Evolutionary conservation across 2,113 vertebrate genomes (phyloP), one percentile per base, ranked within the genome.

Genomic region (Argyrosomus japonicus): DNA sequence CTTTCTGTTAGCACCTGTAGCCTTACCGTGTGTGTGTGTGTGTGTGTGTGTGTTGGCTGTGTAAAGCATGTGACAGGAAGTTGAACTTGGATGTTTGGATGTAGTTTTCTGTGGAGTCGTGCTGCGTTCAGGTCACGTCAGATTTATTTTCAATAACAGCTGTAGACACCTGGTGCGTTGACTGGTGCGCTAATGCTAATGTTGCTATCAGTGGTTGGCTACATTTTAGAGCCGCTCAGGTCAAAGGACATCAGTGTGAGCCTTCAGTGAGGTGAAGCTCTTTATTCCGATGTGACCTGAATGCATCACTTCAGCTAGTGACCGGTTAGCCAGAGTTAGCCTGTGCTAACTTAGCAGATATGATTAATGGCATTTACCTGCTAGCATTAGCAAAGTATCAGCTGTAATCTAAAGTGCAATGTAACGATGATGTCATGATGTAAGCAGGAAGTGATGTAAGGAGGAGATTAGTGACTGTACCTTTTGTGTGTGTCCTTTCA

Each of bases 401-500:
- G 15, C 68, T 75, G 58, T 62, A 19, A 45, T 23, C n/a, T 71
- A 40, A 50, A 54, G 57, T 62, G 60, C 50, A 64, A 64, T 32
- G 43, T 48, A n/a, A 53, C 2, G 23, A 74, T 63, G 54, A 58
- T 48, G 61, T 72, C 7, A 58, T 23, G 15, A 29, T 72, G 12
- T 32, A 29, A 72, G 18, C 43, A 79, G 74, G 81, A 82, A 79
- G 61, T 79, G 56, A 71, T 77, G 21, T 78, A 75, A 81, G 17
- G 12, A 70, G 27, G 57, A 4, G 47, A 29, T 17, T 48, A 23
- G 0, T 65, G 47, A 45, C 19, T 88, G 18, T 79, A 75, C 73
- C 61, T 81, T 82, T 64, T 80, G 29, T 83, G 21, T 81, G 36
- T 78, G 18, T 82, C 60, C 61, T 80, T 84, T 87, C 48, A 84